These are phyloP conservation scores for Notodonta ziczac DNA, from an alignment of 2,888 invertebrate genomes.

Conservation along the genomic window DNA sequence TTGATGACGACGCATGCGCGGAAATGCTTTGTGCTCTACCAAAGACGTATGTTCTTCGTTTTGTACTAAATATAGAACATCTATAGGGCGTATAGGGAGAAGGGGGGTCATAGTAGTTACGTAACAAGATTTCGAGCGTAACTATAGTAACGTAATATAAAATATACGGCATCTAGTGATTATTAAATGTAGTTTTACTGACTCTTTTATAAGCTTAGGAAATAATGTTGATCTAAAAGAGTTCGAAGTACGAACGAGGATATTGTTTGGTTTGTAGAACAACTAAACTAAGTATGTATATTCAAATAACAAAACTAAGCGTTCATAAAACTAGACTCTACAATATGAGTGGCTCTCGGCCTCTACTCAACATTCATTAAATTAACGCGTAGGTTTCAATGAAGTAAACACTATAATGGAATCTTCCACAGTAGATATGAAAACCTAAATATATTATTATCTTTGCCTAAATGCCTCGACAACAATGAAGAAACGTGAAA, in stretches of 20 bases:
- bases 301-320: too few relatives aligned
- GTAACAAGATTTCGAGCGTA: neutral
- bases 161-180: neutral
- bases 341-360: too few relatives aligned
- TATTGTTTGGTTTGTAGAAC: too few relatives aligned
- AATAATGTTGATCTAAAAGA: too few relatives aligned
- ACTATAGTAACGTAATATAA: neutral
- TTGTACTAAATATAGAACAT: conserved; percentile 48
- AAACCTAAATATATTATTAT: neutral
- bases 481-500: neutral
- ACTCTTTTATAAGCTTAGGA: too few relatives aligned
- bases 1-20: conserved; percentile 47
- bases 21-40: conserved; percentile 30
- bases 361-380: too few relatives aligned
- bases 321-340: too few relatives aligned
- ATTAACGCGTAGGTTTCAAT: too few relatives aligned
- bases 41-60: conserved; percentile 29
- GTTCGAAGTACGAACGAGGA: too few relatives aligned
- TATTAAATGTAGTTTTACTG: too few relatives aligned
- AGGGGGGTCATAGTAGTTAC: conserved; percentile 26
- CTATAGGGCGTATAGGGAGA: conserved; percentile 35
- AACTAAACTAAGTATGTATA: too few relatives aligned
- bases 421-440: neutral
- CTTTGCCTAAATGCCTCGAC: neutral
- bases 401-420: neutral